phyloP scores from a whole-genome alignment of 2,113 vertebrate species.

The Python bivittatus region DNA sequence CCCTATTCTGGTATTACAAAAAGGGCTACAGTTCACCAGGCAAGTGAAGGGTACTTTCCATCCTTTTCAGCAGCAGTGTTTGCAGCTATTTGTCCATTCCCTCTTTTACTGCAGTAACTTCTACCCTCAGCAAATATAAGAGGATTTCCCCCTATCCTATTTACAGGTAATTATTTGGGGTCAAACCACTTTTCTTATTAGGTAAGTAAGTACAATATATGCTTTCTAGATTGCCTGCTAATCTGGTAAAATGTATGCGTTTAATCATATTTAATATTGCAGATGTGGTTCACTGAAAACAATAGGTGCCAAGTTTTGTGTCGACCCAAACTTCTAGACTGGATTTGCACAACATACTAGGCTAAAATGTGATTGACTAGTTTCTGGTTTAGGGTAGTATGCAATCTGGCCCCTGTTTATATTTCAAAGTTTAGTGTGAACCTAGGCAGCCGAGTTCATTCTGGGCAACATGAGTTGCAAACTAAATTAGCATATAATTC shows the following conservation, averaged over 20 bases:
- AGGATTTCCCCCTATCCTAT: not conserved
- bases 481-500: not conserved
- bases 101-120: not conserved
- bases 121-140: not conserved
- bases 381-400: not conserved
- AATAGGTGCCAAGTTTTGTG: not conserved
- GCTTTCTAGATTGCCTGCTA: not conserved
- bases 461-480: not conserved
- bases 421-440: not conserved
- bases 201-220: not conserved
- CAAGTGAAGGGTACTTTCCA: too few species aligned
- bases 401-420: not conserved
- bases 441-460: not conserved
- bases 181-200: not conserved
- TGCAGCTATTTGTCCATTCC: not conserved
- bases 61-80: not conserved
- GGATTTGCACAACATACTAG: not conserved
- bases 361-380: not conserved
- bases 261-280: not conserved
- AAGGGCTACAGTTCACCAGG: too few species aligned
- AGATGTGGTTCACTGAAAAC: not conserved
- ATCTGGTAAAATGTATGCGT: not conserved
- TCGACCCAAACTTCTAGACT: not conserved
- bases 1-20: too few species aligned
- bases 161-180: not conserved